These are phyloP conservation scores for Clytia hemisphaerica DNA, from an alignment of 30 jellyfish, hydroid and myxozoan species.

Conservation along the genomic window DNA sequence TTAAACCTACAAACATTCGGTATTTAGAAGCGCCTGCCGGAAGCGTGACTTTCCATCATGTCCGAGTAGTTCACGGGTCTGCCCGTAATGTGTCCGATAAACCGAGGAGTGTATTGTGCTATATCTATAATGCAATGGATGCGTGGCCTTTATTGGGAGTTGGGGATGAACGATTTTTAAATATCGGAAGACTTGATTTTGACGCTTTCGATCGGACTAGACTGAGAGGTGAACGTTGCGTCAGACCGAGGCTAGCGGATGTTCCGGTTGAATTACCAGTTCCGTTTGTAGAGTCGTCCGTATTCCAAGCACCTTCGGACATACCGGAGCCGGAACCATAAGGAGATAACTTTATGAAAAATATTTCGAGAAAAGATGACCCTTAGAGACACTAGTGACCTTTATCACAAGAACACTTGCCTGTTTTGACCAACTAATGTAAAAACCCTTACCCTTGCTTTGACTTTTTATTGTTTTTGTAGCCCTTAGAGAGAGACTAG, in stretches of 20 bases:
- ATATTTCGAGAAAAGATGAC: too few species aligned
- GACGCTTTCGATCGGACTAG: slow-evolving; percentile 41
- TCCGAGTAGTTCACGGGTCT: slow-evolving; percentile 61
- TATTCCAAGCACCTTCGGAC: slow-evolving; percentile 15
- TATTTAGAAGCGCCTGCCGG: slow-evolving; percentile 79
- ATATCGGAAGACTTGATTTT: slow-evolving; percentile 58
- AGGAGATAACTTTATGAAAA: too few species aligned
- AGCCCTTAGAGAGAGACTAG: too few species aligned
- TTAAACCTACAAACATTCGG: slow-evolving; percentile 18
- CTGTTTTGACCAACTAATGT: too few species aligned
- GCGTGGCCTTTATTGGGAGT: slow-evolving; percentile 90
- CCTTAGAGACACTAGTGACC: too few species aligned
- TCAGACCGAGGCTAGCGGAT: slow-evolving; percentile 40
- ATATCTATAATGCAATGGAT: slow-evolving; percentile 56
- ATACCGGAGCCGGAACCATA: slow-evolving; percentile 18
- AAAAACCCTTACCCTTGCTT: too few species aligned
- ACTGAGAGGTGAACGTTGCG: slow-evolving; percentile 45
- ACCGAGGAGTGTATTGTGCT: slow-evolving; percentile 54
- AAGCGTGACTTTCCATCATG: slow-evolving; percentile 59
- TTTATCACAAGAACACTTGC: too few species aligned
- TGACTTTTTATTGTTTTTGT: too few species aligned
- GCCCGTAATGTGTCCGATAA: slow-evolving; percentile 39
- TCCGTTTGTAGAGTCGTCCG: slow-evolving; percentile 44
- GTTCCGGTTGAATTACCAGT: slow-evolving; percentile 64
- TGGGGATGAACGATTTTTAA: slow-evolving; percentile 46